A percentile compares a stretch with the other conserved stretches of the same genome.
These are phyloP conservation scores for Nebria brevicollis DNA, from an alignment of 2,888 invertebrate genomes.

Conservation along the genomic window DNA sequence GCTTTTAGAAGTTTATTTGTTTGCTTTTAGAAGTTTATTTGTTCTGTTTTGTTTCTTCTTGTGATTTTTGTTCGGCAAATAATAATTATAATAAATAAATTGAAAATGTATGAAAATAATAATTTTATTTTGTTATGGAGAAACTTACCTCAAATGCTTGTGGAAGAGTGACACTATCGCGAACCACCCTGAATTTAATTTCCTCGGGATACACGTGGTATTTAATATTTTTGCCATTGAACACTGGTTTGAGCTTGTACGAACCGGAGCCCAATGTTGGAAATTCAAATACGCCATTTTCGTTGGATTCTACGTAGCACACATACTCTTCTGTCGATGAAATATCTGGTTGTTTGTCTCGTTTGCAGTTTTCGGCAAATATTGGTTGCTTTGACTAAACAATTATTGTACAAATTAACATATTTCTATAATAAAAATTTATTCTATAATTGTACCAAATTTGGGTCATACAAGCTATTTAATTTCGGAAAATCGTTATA, in stretches of 20 bases:
- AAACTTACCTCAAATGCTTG: conserved; percentile 74
- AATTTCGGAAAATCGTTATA: conserved; percentile 21
- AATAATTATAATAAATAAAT: no score
- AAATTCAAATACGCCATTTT: conserved; percentile 81
- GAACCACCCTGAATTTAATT: conserved; percentile 75
- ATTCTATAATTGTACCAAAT: no score
- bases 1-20: neutral
- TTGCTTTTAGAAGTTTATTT: neutral
- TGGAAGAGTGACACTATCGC: conserved; percentile 72
- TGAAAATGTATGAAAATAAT: no score
- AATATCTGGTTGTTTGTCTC: conserved; percentile 69
- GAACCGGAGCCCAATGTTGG: conserved; percentile 83
- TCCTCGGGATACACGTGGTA: conserved; percentile 81
- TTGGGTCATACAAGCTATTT: neutral
- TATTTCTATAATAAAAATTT: neutral
- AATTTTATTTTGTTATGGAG: neutral
- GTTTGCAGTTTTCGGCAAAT: conserved; percentile 69
- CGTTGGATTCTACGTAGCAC: conserved; percentile 79
- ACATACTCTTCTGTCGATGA: conserved; percentile 67
- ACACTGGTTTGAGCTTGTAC: conserved; percentile 79
- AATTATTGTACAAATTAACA: neutral
- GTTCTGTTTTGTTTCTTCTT: neutral
- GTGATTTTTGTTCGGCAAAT: no score
- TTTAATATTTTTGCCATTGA: conserved; percentile 72
- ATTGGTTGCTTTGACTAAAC: conserved; percentile 63